Evolutionary conservation across 1,140 invertebrate genomes (phyloP).

Genomic region (Vollenhovia emeryi): DNA sequence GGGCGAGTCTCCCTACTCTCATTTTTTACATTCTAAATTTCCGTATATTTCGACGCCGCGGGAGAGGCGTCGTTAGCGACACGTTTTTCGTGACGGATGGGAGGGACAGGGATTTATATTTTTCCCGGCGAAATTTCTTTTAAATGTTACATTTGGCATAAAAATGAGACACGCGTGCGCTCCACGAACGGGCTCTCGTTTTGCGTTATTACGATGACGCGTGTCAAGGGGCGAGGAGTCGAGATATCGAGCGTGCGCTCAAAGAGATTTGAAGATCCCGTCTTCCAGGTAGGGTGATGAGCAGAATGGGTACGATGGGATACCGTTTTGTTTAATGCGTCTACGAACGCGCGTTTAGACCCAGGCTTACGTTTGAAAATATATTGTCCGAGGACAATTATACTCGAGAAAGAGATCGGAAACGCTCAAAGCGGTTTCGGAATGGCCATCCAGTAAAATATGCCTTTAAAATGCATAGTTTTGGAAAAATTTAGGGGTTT

Average conservation of each 20-base stretch:
- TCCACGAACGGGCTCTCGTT: background rate
- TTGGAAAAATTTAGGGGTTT: too few species aligned
- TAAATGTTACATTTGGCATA: background rate
- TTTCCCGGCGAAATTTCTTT: background rate
- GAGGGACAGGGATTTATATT: constrained; percentile 17
- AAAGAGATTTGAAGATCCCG: constrained; percentile 4
- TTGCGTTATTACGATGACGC: background rate
- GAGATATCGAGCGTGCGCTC: background rate
- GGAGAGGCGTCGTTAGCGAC: background rate
- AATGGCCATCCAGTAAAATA: too few species aligned
- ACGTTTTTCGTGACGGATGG: background rate
- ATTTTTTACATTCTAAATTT: constrained; percentile 10
- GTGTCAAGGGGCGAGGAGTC: background rate
- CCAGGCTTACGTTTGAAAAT: too few species aligned
- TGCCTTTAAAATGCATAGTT: too few species aligned
- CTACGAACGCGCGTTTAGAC: too few species aligned
- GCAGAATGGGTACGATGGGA: too few species aligned
- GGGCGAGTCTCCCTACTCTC: background rate
- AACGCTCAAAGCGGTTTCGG: too few species aligned
- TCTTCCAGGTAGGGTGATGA: background rate
- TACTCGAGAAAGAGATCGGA: too few species aligned
- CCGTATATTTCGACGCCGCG: background rate
- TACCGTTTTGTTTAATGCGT: too few species aligned
- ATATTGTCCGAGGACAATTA: too few species aligned
- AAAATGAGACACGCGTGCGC: background rate